Evolutionary conservation across 35 echinoderm and acorn worm genomes (phyloP), one percentile per base, ranked within the genome.

Genomic region (Heliocidaris erythrogramma): DNA sequence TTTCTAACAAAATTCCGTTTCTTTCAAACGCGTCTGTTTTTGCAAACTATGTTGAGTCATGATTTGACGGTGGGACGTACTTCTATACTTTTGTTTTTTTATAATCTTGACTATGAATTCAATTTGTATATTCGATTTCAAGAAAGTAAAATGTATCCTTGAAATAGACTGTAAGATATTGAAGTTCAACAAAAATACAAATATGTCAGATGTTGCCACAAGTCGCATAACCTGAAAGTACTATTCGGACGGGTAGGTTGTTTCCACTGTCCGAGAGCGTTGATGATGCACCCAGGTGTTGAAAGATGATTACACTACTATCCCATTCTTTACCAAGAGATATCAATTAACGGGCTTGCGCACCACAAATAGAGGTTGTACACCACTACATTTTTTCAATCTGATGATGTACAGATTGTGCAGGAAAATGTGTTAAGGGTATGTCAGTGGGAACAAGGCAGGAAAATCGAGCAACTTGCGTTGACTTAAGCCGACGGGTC

Each of bases 201-300:
- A 78, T 78, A 18, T 78, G 65, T 78, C 65, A 78, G 65, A 78
- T 78, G 65, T 78, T 78, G 65, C 27, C 65, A 78, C 65, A 78
- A 78, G 18, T 78, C 65, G 65, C 65, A 78, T 78, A 78, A 78
- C 65, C 65, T 78, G 65, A 78, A 78, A 78, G 65, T 78, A 78
- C 65, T 78, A 78, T 78, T 78, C 35, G 17, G 65, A 78, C 65
- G 18, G 18, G 65, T 7, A 24, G 65, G 27, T 27, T n/a, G 65
- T 78, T 78, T 21, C 65, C 65, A 78, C 27, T 78, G 17, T 5
- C 24, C 8, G 65, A 27, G 65, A 27, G 65, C n/a, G 65, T n/a
- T 78, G 65, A 78, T 21, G 21, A 78, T 78, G 65, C n/a, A 18
- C 7, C 52, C 11, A 56, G n/a, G 27, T 78, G 65, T 78, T 27